phyloP scores from a whole-genome alignment of 2,888 invertebrate genomes.

The Athalia cordata region DNA sequence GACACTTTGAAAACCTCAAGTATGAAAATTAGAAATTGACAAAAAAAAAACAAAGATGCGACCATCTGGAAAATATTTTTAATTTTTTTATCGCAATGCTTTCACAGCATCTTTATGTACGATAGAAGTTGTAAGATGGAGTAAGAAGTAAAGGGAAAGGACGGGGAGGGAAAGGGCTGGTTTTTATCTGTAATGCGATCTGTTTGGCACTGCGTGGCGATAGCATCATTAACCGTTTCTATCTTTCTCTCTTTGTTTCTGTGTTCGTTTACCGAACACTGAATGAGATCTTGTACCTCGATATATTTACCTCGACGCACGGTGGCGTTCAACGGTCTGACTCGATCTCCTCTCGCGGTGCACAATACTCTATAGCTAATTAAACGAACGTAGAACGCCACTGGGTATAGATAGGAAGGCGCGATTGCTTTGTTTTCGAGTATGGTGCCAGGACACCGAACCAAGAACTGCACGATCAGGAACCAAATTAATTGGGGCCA shows the following conservation, averaged over 20 bases:
- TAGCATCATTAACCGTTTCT: slow-evolving; percentile 72
- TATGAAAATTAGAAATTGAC: not conserved
- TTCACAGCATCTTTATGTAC: too few species aligned
- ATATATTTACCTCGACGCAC: slow-evolving; percentile 57
- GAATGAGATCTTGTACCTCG: slow-evolving; percentile 73
- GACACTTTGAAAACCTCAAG: not conserved
- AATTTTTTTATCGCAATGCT: too few species aligned
- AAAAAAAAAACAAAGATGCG: too few species aligned
- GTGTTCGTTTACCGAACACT: slow-evolving; percentile 56
- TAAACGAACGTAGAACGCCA: slow-evolving; percentile 69
- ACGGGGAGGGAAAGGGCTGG: slow-evolving; percentile 8
- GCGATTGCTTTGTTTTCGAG: slow-evolving; percentile 73
- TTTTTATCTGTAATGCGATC: slow-evolving; percentile 70
- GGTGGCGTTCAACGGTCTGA: slow-evolving; percentile 54
- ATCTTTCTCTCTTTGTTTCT: slow-evolving; percentile 49
- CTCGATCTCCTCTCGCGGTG: slow-evolving; percentile 49
- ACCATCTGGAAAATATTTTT: too few species aligned
- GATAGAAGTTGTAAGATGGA: not conserved
- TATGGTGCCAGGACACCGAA: slow-evolving; percentile 52
- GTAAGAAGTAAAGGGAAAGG: slow-evolving; percentile 8
- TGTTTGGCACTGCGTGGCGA: slow-evolving; percentile 73
- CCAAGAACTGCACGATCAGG: slow-evolving; percentile 53
- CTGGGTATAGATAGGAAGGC: slow-evolving; percentile 64
- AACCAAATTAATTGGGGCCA: slow-evolving; percentile 68
- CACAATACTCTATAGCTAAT: slow-evolving; percentile 71